phyloP scores from a whole-genome alignment of 92 coral and sea anemone species.

The Siderastrea radians region DNA sequence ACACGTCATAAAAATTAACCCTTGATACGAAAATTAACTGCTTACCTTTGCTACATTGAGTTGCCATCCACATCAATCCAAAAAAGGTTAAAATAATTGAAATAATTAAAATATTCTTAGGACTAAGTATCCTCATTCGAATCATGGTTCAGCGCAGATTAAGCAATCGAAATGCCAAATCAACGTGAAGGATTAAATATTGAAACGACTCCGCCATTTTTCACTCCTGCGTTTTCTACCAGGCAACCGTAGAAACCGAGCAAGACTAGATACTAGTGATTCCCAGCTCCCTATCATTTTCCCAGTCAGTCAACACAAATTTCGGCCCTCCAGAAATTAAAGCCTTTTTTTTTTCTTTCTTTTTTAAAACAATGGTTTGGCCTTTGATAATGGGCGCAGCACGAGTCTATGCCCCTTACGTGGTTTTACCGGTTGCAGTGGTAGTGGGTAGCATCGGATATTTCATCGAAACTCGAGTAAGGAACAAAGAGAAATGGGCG shows the following conservation, averaged over 20 bases:
- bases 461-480: slow-evolving; percentile 82
- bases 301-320: neutral
- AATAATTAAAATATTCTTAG: slow-evolving; percentile 62
- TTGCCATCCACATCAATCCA: slow-evolving; percentile 76
- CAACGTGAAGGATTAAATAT: slow-evolving; percentile 1
- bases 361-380: slow-evolving; percentile 31
- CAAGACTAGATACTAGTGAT: neutral
- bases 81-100: slow-evolving; percentile 55
- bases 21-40: neutral
- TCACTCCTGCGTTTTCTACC: slow-evolving; percentile 26
- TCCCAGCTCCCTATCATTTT: neutral
- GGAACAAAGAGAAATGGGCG: slow-evolving; percentile 88
- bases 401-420: slow-evolving; percentile 90
- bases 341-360: neutral
- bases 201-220: slow-evolving; percentile 19
- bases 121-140: slow-evolving; percentile 49
- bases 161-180: neutral
- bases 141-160: slow-evolving; percentile 12
- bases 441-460: slow-evolving; percentile 94
- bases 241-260: slow-evolving; percentile 37
- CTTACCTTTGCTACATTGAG: slow-evolving; percentile 68
- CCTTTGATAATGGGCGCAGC: slow-evolving; percentile 81
- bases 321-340: neutral
- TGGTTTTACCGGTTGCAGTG: slow-evolving; percentile 93
- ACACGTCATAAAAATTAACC: neutral